Evolutionary conservation across 2,888 invertebrate genomes (phyloP), one percentile per base, ranked within the genome.

Genomic region (Amorpha juglandis): DNA sequence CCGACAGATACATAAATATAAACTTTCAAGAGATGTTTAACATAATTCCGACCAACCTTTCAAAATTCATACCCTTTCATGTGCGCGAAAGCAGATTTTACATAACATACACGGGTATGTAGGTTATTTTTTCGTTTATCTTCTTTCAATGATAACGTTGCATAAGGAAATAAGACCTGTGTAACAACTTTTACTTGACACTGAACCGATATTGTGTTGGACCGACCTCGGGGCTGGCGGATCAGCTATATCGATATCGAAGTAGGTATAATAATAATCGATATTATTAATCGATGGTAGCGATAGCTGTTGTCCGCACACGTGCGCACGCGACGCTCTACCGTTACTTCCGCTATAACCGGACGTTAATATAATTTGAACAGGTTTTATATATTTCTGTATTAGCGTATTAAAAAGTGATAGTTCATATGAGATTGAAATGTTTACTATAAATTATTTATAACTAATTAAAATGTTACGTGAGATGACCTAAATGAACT

Each of bases 261-360:
- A 50, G 19, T 50, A 16, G 50, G 50, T 50, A 50, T 19, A 6
- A 7, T 7, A 16, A 19, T 50, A 50, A 58, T 58, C 58, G 58
- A 58, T 58, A 42, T 58, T 35, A 47, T 55, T 48, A 64, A 63
- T 67, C 65, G 55, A 69, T 66, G 55, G 63, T 65, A 63, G 51
- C 50, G 45, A 68, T 55, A 65, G 48, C 64, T 50, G 62, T 53
- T 50, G 53, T 53, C 64, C 45, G 63, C 51, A 68, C 33, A 65
- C 55, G 52, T 55, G 79, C 76, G 87, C 87, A 86, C 84, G 85
- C 84, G 84, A 78, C 81, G 72, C 67, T 72, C 69, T 79, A 80
- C 89, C 83, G 88, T 90, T 86, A 89, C 84, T 87, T 89, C 90
- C 90, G 86, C 68, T 77, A 78, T 77, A 84, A 68, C 79, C 79